phyloP scores from a whole-genome alignment of 2,113 vertebrate genomes.

The Eurypyga helias region DNA sequence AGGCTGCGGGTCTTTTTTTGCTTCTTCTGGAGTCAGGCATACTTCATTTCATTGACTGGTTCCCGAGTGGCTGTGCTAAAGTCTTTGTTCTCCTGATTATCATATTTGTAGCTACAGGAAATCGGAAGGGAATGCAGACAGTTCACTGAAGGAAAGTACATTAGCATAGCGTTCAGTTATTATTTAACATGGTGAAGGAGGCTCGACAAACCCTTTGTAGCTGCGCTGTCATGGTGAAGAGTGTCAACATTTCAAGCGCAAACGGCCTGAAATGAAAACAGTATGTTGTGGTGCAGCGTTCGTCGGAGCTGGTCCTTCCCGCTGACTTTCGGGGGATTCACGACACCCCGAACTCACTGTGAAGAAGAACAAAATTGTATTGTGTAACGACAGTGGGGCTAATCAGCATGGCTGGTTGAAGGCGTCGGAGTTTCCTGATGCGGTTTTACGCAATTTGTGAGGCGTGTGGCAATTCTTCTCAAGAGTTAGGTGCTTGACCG shows the following conservation, averaged over 20 bases:
- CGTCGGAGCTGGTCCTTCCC: neutral
- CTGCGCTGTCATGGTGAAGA: slow-evolving; percentile 37
- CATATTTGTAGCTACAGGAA: slow-evolving; percentile 66
- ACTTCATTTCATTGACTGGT: neutral
- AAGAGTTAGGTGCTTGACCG: neutral
- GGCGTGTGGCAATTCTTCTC: neutral
- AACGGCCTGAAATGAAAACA: neutral
- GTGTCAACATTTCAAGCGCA: slow-evolving; percentile 3
- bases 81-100: slow-evolving; percentile 73
- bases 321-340: neutral
- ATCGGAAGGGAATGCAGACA: slow-evolving; percentile 59
- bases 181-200: neutral
- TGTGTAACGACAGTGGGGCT: neutral
- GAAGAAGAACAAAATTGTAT: neutral
- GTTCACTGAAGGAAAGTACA: slow-evolving; percentile 43
- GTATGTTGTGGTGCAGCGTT: neutral
- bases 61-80: slow-evolving; percentile 16
- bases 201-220: slow-evolving; percentile 9
- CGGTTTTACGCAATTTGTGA: neutral
- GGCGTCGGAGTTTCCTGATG: neutral
- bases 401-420: neutral
- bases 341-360: neutral
- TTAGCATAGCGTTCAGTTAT: slow-evolving; percentile 52
- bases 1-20: neutral
- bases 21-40: neutral